A percentile compares a stretch with the other conserved stretches of the same genome.
Evolutionary conservation across 2,888 invertebrate genomes (phyloP).

Genomic region (Thumatha senex): DNA sequence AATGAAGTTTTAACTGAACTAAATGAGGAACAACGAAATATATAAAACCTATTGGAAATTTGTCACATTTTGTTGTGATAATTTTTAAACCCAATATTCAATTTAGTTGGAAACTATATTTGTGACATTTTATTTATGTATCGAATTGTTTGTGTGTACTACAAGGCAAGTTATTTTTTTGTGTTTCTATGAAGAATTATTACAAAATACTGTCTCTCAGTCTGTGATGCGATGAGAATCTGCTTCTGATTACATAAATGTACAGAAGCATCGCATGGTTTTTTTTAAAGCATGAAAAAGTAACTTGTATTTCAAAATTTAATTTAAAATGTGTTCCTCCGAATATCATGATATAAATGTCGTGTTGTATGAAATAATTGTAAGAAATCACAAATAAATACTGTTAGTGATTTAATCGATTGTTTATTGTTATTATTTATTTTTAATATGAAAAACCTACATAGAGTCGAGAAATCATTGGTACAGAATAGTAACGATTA

Average conservation of each 20-base stretch:
- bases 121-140: background rate
- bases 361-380: slow-evolving; percentile 61
- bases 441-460: background rate
- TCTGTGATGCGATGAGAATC: too few relatives aligned
- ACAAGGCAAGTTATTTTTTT: background rate
- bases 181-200: background rate
- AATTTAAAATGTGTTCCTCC: slow-evolving; percentile 33
- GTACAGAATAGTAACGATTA: too few relatives aligned
- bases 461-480: background rate
- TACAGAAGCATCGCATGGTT: too few relatives aligned
- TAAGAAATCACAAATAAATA: slow-evolving; percentile 70
- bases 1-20: slow-evolving; percentile 43
- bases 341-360: slow-evolving; percentile 49
- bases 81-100: too few relatives aligned
- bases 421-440: slow-evolving; percentile 13
- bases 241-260: too few relatives aligned
- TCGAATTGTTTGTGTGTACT: background rate
- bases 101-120: background rate
- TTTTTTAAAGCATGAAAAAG: background rate
- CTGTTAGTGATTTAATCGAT: slow-evolving; percentile 57
- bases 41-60: slow-evolving; percentile 11
- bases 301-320: background rate
- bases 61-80: too few relatives aligned
- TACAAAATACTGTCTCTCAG: too few relatives aligned
- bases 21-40: slow-evolving; percentile 34